Evolutionary conservation across 2,888 invertebrate genomes (phyloP), one percentile per base, ranked within the genome.

Genomic region (Argyra leucocephala): DNA sequence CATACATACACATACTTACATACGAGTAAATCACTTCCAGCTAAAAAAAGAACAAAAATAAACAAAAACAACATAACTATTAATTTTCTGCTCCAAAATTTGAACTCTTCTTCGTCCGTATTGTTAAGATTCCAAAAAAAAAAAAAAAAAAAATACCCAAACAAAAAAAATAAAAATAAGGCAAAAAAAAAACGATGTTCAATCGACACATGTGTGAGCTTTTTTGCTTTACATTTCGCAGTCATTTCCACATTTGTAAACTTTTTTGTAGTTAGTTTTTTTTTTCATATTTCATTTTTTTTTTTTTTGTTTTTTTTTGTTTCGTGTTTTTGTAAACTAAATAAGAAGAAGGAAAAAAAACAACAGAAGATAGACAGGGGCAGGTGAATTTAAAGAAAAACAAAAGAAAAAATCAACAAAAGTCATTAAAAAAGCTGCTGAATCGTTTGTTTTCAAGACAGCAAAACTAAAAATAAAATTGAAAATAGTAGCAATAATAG

Each of bases 31-130:
- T 48, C 48, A 48, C 48, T 48, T 48, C 48, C 48, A 48, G 48
- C 15, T 18, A 48, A 18, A 48, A 31, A 31, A 7, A 26, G 7
- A n/a, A 26, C 4, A 26, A 26, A 26, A 26, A 26, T 26, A 6
- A 26, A 26, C 26, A 26, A 26, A 26, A 26, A 26, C 4, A 26
- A 31, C 7, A 31, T 10, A 48, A 9, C 48, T 12, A 48, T 48
- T 48, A 48, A 31, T 48, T 48, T 48, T 48, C 48, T 48, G 48
- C 48, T 48, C 48, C 18, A 48, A 48, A 48, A 48, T 48, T 48
- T 48, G 48, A 48, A 48, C 48, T 48, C 48, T 48, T 48, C 48
- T 37, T 9, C 37, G 12, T 48, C n/a, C 18, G 12, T 31, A 31
- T 10, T 12, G 3, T 31, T 12, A 7, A 31, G n/a, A 31, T 7